phyloP scores from a whole-genome alignment of 2,888 invertebrate genomes.

The Eilema caniola region DNA sequence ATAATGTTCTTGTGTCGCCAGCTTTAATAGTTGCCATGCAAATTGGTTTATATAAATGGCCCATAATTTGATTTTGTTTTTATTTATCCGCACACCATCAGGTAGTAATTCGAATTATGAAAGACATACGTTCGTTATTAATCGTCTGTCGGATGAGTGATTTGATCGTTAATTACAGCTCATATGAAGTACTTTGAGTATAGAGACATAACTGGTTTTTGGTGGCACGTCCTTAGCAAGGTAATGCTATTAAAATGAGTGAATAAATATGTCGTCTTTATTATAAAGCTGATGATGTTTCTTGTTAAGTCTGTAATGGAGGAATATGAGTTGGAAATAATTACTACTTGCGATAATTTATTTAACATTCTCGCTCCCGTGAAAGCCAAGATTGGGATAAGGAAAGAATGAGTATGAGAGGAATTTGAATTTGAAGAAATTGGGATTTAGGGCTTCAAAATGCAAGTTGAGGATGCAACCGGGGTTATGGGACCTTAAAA shows the following conservation, averaged over 20 bases:
- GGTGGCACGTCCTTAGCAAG: slow-evolving; percentile 18
- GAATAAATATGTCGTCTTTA: not conserved
- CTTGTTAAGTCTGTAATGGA: not conserved
- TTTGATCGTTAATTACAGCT: slow-evolving; percentile 51
- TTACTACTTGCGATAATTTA: not conserved
- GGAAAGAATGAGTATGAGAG: not conserved
- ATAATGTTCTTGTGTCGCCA: slow-evolving; percentile 50
- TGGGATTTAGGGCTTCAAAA: too few relatives aligned
- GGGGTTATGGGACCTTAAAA: too few relatives aligned
- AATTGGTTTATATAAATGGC: slow-evolving; percentile 62
- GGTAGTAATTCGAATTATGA: slow-evolving; percentile 51
- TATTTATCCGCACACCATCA: slow-evolving; percentile 51
- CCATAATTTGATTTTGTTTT: slow-evolving; percentile 57
- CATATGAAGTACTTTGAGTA: slow-evolving; percentile 36
- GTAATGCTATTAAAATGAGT: slow-evolving; percentile 22
- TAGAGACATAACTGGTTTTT: slow-evolving; percentile 50
- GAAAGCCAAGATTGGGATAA: not conserved
- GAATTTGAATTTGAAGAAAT: too few relatives aligned
- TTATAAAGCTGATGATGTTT: slow-evolving; percentile 3
- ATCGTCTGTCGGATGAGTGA: slow-evolving; percentile 51
- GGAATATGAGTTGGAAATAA: not conserved
- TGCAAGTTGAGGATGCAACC: too few relatives aligned
- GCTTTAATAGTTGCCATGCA: slow-evolving; percentile 58
- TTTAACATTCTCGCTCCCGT: not conserved
- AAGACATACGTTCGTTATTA: slow-evolving; percentile 47